phyloP scores from a whole-genome alignment of 2,113 vertebrate species.

The Enhydra lutris region DNA sequence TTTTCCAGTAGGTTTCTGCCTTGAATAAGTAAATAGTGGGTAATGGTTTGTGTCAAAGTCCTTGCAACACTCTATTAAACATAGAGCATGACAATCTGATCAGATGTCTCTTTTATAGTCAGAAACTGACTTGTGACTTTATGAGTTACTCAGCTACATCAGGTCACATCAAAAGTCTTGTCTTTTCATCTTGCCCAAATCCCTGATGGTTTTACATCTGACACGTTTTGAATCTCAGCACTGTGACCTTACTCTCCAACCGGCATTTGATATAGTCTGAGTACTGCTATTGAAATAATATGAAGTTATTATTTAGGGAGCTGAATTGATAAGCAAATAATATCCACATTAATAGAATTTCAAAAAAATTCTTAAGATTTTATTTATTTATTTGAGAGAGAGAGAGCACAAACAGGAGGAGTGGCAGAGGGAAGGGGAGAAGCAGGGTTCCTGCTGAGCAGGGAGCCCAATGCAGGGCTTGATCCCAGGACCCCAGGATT shows the following conservation, averaged over 20 bases:
- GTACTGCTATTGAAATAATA: constrained; percentile 67
- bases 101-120: constrained; percentile 89
- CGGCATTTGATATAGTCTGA: constrained; percentile 73
- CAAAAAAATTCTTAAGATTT: not conserved
- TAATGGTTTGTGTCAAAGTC: constrained; percentile 95
- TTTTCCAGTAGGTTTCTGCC: constrained; percentile 85
- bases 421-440: not conserved
- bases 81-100: constrained; percentile 90
- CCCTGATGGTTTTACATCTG: constrained; percentile 77
- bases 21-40: constrained; percentile 93
- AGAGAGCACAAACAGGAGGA: not conserved
- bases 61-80: constrained; percentile 94
- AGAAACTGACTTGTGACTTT: constrained; percentile 85
- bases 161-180: constrained; percentile 82
- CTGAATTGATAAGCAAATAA: constrained; percentile 55
- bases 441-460: not conserved
- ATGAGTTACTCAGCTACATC: constrained; percentile 83
- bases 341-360: not conserved
- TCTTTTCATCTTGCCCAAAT: constrained; percentile 80
- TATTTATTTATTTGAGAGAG: not conserved
- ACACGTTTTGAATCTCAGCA: constrained; percentile 76
- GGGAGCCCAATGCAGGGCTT: too few species aligned
- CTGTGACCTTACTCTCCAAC: constrained; percentile 77
- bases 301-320: constrained; percentile 57
- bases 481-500: not conserved